Evolutionary conservation across 2,113 vertebrate genomes (phyloP).

Genomic region (Dryoscopus gambensis): DNA sequence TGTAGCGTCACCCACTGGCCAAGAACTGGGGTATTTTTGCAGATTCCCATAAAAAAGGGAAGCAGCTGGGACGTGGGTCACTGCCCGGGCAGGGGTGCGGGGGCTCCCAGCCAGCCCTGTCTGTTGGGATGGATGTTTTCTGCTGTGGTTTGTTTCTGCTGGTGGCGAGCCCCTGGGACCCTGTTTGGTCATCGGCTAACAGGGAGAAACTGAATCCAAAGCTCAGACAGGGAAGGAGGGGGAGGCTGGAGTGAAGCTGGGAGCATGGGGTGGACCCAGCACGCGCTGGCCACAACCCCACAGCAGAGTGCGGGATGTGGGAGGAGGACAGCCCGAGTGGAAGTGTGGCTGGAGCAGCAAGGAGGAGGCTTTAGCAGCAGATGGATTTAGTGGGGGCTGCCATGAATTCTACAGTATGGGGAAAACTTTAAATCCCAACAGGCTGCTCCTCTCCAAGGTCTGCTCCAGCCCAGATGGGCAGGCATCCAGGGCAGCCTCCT

Average conservation of each 20-base stretch:
- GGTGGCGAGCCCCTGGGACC: not conserved
- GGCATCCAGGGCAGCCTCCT: not conserved
- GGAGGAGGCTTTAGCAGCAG: not conserved
- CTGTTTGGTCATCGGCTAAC: not conserved
- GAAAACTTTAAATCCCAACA: not conserved
- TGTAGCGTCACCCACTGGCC: not conserved
- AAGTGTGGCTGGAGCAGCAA: not conserved
- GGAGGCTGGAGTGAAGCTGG: not conserved
- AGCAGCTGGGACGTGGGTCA: not conserved
- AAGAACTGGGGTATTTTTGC: not conserved
- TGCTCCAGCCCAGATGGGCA: not conserved
- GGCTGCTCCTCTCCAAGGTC: not conserved
- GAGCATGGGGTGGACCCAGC: not conserved
- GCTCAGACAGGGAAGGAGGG: conserved; percentile 7
- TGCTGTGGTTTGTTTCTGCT: not conserved
- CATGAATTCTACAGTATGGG: not conserved
- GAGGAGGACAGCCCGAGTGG: not conserved
- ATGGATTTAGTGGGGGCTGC: not conserved
- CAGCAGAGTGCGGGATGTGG: not conserved
- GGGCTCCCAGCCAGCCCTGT: not conserved
- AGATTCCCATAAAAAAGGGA: not conserved
- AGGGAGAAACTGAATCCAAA: not conserved
- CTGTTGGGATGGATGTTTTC: not conserved
- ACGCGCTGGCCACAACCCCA: not conserved
- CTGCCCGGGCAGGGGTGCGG: not conserved